phyloP scores from a whole-genome alignment of 2,888 invertebrate species.

The Luffia ferchaultella region DNA sequence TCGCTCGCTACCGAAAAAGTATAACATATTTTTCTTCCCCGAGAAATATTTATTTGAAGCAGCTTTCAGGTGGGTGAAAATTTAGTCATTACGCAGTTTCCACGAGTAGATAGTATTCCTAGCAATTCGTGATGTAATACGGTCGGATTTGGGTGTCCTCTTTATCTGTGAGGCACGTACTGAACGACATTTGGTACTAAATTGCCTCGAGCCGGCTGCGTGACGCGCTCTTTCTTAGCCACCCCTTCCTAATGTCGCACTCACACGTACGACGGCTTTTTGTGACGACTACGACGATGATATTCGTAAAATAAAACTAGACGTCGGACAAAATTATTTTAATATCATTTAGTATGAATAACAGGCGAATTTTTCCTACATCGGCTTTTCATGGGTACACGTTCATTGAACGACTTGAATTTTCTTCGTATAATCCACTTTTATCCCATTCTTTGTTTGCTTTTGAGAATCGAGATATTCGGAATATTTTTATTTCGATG shows the following conservation, averaged over 20 bases:
- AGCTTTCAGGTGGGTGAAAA: slow-evolving; percentile 11
- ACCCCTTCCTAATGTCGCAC: slow-evolving; percentile 39
- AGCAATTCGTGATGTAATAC: slow-evolving; percentile 42
- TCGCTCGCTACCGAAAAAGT: neutral
- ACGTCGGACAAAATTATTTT: neutral
- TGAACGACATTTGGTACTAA: slow-evolving; percentile 60
- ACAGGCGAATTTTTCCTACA: no score
- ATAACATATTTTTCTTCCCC: neutral
- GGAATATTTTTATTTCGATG: no score
- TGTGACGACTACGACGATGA: slow-evolving; percentile 24
- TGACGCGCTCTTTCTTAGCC: slow-evolving; percentile 26
- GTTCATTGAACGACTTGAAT: no score
- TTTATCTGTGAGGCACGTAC: slow-evolving; percentile 61
- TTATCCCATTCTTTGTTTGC: no score
- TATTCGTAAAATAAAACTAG: no score
- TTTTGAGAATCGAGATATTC: no score
- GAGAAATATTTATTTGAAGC: neutral
- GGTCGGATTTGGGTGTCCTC: slow-evolving; percentile 40
- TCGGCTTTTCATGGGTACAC: no score
- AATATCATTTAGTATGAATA: no score
- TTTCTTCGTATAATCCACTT: no score
- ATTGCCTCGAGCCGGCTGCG: slow-evolving; percentile 59
- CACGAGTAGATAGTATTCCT: slow-evolving; percentile 25
- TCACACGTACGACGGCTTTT: slow-evolving; percentile 44
- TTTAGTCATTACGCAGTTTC: slow-evolving; percentile 19